Conservation (phyloP, 2,888 invertebrate genomes). For the Caenorhabditis sp. region DNA sequence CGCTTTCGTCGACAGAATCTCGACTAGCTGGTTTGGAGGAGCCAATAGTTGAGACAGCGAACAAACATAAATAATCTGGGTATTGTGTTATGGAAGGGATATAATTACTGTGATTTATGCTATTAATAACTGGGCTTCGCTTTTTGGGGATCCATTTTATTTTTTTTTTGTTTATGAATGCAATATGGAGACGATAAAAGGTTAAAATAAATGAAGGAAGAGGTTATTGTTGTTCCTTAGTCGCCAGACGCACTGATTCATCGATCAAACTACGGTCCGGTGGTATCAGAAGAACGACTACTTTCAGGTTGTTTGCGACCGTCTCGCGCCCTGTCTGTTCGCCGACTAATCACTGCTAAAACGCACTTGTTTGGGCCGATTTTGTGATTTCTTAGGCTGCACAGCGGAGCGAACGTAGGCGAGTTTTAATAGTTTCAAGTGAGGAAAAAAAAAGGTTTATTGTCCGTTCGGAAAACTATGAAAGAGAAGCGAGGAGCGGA, state of each 20-base stretch:
- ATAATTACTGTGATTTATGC: slow-evolving; percentile 17
- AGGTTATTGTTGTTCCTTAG: slow-evolving; percentile 3
- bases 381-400: slow-evolving; percentile 14
- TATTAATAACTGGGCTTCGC: slow-evolving; percentile 15
- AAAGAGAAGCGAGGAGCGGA: too few relatives aligned
- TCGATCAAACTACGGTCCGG: slow-evolving; percentile 36
- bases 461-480: too few relatives aligned
- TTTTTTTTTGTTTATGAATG: not conserved
- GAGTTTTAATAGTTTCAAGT: too few relatives aligned
- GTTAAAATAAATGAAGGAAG: not conserved
- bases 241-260: slow-evolving; percentile 25
- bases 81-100: not conserved
- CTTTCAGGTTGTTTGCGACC: slow-evolving; percentile 49
- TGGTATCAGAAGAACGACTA: slow-evolving; percentile 24
- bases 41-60: slow-evolving; percentile 25
- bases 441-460: too few relatives aligned
- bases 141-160: not conserved
- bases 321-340: slow-evolving; percentile 24
- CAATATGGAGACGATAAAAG: not conserved
- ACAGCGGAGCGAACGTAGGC: slow-evolving; percentile 15
- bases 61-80: not conserved
- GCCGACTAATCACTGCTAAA: slow-evolving; percentile 38
- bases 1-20: slow-evolving; percentile 65
- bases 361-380: not conserved
- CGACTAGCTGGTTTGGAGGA: slow-evolving; percentile 64